Percentiles rank a stretch among this genome's conserved stretches.
These are phyloP conservation scores for Ormyrus thymus DNA, from an alignment of 2,888 invertebrate genomes.

Conservation along the genomic window DNA sequence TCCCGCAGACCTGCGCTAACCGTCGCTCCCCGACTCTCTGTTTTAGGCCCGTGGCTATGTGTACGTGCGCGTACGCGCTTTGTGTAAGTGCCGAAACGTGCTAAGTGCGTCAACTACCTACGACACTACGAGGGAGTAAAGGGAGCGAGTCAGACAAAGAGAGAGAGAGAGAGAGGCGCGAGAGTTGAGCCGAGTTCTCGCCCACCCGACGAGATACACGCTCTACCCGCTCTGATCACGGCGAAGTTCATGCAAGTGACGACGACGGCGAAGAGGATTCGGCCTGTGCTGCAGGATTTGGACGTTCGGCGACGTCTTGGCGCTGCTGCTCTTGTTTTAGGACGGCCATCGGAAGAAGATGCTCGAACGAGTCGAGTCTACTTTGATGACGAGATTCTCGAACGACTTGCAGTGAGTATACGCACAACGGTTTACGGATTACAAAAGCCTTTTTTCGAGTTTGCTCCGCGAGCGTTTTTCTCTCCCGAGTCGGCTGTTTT, in stretches of 20 bases:
- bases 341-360: slow-evolving; percentile 14
- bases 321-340: neutral
- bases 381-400: slow-evolving; percentile 7
- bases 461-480: neutral
- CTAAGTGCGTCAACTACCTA: slow-evolving; percentile 41
- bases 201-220: too few relatives aligned
- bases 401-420: slow-evolving; percentile 38
- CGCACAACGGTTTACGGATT: neutral
- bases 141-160: neutral
- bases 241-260: slow-evolving; percentile 29
- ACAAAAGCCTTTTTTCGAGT: neutral
- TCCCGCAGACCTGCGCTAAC: too few relatives aligned
- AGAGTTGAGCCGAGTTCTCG: too few relatives aligned
- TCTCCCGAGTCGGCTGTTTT: neutral
- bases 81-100: slow-evolving; percentile 46
- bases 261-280: slow-evolving; percentile 10
- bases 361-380: neutral
- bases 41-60: too few relatives aligned
- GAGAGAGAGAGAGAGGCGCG: too few relatives aligned
- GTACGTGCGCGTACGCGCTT: neutral
- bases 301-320: slow-evolving; percentile 19
- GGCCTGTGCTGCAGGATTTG: slow-evolving; percentile 7
- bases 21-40: too few relatives aligned
- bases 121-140: neutral
- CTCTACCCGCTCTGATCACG: neutral